Conservation (phyloP, 2,797 vertebrate genomes). For the Lutjanus argentimaculatus region DNA sequence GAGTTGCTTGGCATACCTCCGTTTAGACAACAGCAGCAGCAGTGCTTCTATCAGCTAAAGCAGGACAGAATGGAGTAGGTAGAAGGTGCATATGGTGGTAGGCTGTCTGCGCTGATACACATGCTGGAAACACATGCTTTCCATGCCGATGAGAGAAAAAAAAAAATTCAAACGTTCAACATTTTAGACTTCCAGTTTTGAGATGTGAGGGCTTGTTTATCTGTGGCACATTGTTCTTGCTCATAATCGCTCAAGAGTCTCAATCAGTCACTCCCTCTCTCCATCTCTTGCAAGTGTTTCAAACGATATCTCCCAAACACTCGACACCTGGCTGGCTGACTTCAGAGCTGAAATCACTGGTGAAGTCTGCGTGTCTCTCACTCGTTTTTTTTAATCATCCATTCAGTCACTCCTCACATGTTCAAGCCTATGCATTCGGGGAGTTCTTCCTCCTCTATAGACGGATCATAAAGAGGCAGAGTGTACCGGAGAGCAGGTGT, state of each 20-base stretch:
- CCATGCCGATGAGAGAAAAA: constrained; percentile 75
- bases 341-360: constrained; percentile 76
- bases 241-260: constrained; percentile 79
- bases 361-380: constrained; percentile 70
- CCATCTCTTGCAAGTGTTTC: constrained; percentile 75
- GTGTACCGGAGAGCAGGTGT: constrained; percentile 63
- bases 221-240: constrained; percentile 80
- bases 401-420: constrained; percentile 75
- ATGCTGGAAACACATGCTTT: constrained; percentile 73
- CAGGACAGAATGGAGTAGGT: constrained; percentile 67
- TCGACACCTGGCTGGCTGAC: constrained; percentile 85
- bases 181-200: constrained; percentile 77
- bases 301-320: constrained; percentile 79
- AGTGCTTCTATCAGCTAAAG: constrained; percentile 49
- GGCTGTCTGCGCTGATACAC: constrained; percentile 67
- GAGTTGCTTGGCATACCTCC: constrained; percentile 76
- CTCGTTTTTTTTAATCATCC: constrained; percentile 72
- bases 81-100: constrained; percentile 70
- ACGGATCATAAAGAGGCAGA: constrained; percentile 50
- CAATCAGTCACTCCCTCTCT: constrained; percentile 71
- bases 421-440: constrained; percentile 70
- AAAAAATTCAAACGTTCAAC: constrained; percentile 74
- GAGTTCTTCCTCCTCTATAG: constrained; percentile 62
- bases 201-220: constrained; percentile 86
- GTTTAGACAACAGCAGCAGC: constrained; percentile 70